phyloP scores from a whole-genome alignment of 2,113 vertebrate species.

The Bos indicus region DNA sequence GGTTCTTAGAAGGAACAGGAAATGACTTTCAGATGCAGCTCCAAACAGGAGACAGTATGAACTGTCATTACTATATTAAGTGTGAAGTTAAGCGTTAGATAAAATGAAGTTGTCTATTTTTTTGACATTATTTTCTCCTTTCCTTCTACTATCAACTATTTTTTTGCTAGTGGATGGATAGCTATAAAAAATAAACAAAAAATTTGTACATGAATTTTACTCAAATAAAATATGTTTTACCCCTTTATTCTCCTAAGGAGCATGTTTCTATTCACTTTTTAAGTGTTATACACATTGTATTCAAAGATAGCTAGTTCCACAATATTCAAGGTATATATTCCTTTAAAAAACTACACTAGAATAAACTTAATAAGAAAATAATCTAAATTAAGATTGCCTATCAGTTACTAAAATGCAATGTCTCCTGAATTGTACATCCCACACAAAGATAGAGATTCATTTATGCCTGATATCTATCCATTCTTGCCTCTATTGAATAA shows the following conservation, averaged over 20 bases:
- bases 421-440: not conserved
- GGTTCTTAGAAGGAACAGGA: not conserved
- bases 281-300: not conserved
- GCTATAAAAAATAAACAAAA: not conserved
- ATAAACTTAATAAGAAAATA: not conserved
- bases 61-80: conserved; percentile 18
- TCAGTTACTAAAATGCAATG: not conserved
- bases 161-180: not conserved
- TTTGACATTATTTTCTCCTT: not conserved
- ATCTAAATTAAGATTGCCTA: not conserved
- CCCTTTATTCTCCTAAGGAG: not conserved
- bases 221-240: not conserved
- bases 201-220: not conserved
- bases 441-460: not conserved
- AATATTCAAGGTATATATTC: not conserved
- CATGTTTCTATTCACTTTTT: not conserved
- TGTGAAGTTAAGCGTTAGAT: conserved; percentile 28
- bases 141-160: not conserved
- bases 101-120: not conserved
- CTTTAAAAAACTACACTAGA: not conserved
- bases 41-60: not conserved
- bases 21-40: not conserved
- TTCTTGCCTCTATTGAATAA: not conserved
- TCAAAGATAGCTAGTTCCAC: not conserved
- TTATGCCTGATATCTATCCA: not conserved